Conservation (phyloP, 2,113 vertebrate genomes). For the Anoura caudifer region DNA sequence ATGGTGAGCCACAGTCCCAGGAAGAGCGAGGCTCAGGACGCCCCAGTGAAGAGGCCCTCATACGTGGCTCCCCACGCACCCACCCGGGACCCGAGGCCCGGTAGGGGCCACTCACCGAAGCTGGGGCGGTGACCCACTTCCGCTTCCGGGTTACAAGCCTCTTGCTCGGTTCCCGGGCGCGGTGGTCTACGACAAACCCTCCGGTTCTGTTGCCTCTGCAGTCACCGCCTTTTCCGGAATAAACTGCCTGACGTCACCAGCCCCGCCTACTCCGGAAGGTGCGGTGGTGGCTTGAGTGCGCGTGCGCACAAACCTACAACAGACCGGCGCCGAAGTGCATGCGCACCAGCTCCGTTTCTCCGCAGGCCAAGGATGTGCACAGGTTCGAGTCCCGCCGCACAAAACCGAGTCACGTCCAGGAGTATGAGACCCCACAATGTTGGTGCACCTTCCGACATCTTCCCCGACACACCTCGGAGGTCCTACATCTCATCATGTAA, state of each 20-base stretch:
- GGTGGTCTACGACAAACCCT: conserved; percentile 4
- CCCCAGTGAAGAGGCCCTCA: not conserved
- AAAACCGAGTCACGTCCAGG: fast-evolving
- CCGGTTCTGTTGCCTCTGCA: not conserved
- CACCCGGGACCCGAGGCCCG: not conserved
- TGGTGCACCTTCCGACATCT: not conserved
- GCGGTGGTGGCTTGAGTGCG: not conserved
- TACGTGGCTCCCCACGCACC: not conserved
- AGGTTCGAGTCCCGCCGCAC: not conserved
- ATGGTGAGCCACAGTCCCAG: not conserved
- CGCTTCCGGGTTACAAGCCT: conserved; percentile 63
- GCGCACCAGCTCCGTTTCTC: not conserved
- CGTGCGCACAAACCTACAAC: not conserved
- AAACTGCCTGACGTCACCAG: conserved; percentile 35
- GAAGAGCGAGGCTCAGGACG: not conserved
- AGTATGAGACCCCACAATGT: fast-evolving
- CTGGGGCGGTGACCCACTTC: not conserved
- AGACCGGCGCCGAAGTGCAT: not conserved
- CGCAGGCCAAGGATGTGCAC: fast-evolving
- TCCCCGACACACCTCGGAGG: not conserved
- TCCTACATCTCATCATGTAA: not conserved
- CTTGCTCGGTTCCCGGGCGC: not conserved
- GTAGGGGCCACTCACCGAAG: conserved; percentile 63
- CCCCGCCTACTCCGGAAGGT: conserved; percentile 30
- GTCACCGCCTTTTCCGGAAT: conserved; percentile 67